Evolutionary conservation across 2,888 invertebrate species (phyloP).

Genomic region (Diplolepis rosae): DNA sequence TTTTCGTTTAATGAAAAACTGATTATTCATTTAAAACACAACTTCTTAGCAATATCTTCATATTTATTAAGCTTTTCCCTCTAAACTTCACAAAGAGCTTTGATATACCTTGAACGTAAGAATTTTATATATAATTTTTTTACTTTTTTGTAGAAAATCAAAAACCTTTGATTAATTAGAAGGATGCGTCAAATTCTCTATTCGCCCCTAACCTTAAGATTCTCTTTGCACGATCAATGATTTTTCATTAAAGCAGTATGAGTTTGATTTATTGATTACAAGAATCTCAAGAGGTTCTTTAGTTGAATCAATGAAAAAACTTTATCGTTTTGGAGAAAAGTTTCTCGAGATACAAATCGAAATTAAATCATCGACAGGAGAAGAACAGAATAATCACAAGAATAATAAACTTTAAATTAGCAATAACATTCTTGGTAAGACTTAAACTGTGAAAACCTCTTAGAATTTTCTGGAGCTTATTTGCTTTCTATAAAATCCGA

Average conservation of each 20-base stretch:
- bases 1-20: background rate
- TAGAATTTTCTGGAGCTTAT: too few species aligned
- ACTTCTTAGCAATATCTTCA: background rate
- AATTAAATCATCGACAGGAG: background rate
- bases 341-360: background rate
- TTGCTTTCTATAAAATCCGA: too few species aligned
- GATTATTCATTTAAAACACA: background rate
- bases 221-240: background rate
- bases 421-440: constrained; percentile 28
- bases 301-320: too few species aligned
- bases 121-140: too few species aligned
- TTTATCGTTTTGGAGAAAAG: background rate
- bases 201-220: background rate
- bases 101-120: too few species aligned
- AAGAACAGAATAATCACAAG: background rate
- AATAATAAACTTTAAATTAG: constrained; percentile 28
- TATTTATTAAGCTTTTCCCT: background rate
- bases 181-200: background rate
- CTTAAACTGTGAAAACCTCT: too few species aligned
- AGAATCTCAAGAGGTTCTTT: background rate
- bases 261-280: background rate
- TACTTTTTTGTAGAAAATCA: too few species aligned
- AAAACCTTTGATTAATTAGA: background rate
- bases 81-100: background rate
- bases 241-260: background rate